Percentiles rank a stretch among this genome's conserved stretches.
Evolutionary conservation across 2,113 vertebrate genomes (phyloP).

Genomic region (Rhabdomys dilectus): DNA sequence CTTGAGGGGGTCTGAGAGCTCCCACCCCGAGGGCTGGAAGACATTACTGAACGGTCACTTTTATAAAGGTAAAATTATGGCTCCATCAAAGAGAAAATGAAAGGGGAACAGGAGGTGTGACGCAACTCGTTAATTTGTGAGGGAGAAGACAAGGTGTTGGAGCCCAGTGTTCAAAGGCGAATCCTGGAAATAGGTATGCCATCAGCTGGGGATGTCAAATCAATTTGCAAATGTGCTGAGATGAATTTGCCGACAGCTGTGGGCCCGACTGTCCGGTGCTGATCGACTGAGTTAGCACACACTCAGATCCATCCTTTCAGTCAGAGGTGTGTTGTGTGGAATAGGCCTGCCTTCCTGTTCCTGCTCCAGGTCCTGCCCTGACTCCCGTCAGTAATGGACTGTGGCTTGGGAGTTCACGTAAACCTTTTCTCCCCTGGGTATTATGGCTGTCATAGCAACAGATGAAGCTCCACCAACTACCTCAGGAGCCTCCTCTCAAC

Average conservation of each 20-base stretch:
- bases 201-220: background rate
- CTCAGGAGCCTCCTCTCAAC: too few species aligned
- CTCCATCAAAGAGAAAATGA: background rate
- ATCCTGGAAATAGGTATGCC: rapidly evolving
- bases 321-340: background rate
- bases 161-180: background rate
- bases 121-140: background rate
- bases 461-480: too few species aligned
- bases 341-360: too few species aligned
- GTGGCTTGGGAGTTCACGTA: background rate
- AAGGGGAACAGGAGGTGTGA: background rate
- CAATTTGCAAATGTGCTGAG: background rate
- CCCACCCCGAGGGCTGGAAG: too few species aligned
- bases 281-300: too few species aligned
- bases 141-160: background rate
- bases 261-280: background rate
- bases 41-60: background rate
- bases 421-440: background rate
- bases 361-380: background rate
- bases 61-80: background rate
- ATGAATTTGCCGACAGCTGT: background rate
- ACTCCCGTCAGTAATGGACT: too few species aligned
- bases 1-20: rapidly evolving
- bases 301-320: background rate
- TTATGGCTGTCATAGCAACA: background rate